phyloP scores from a whole-genome alignment of 2,113 vertebrate genomes.

The Pycnonotus jocosus region DNA sequence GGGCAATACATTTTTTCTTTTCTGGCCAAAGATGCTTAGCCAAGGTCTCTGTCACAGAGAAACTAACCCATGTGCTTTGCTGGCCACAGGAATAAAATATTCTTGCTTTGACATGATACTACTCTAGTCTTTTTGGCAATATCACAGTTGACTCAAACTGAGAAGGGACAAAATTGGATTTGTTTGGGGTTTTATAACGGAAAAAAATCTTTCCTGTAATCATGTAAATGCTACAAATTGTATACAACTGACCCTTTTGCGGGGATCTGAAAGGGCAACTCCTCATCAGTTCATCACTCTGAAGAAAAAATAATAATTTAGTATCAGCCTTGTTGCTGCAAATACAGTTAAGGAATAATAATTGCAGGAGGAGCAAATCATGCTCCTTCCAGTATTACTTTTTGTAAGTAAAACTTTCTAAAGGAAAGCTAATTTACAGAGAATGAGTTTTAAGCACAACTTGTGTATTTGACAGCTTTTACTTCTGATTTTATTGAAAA shows the following conservation, averaged over 20 bases:
- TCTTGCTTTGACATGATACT: background rate
- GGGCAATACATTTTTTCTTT: background rate
- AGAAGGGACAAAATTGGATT: background rate
- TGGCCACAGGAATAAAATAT: background rate
- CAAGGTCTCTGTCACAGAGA: background rate
- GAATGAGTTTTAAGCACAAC: background rate
- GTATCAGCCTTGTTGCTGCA: background rate
- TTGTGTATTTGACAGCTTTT: background rate
- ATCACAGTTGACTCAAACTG: background rate
- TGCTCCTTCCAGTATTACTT: background rate
- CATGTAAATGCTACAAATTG: background rate
- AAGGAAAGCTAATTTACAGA: background rate
- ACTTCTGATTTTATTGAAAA: background rate
- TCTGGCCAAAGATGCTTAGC: background rate
- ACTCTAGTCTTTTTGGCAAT: background rate
- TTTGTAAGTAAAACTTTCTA: background rate
- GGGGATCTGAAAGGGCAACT: background rate
- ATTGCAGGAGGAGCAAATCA: background rate
- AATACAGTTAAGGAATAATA: background rate
- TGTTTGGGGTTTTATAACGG: background rate
- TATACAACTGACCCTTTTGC: background rate
- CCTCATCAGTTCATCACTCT: background rate
- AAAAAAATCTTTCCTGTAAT: background rate
- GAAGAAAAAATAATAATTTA: background rate
- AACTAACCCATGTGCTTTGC: background rate